Evolutionary conservation across 1,140 invertebrate species (phyloP).

Genomic region (Leptestheria dahalacensis): DNA sequence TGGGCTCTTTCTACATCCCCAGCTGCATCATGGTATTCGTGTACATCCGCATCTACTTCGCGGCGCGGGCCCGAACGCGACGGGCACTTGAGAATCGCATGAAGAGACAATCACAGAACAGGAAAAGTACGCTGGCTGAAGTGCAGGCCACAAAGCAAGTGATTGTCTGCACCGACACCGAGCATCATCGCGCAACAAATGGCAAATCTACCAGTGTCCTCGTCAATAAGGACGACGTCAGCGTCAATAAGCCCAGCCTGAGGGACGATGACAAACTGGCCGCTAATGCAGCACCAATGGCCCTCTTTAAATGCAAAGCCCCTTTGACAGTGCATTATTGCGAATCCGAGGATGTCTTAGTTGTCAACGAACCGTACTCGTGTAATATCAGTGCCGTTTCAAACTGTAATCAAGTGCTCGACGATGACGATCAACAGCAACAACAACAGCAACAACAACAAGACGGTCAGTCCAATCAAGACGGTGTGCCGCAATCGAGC

Average conservation of each 20-base stretch:
- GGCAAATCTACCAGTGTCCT: background rate
- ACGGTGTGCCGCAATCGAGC: too few species aligned
- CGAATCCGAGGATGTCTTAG: background rate
- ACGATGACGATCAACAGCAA: background rate
- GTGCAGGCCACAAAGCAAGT: background rate
- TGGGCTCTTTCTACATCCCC: conserved; percentile 97
- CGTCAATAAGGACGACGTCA: background rate
- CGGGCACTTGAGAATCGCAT: conserved; percentile 59
- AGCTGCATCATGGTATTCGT: conserved; percentile 98
- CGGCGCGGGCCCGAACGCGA: conserved; percentile 76
- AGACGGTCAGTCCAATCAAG: background rate
- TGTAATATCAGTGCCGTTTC: background rate
- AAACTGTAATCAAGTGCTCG: background rate
- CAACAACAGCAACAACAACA: background rate
- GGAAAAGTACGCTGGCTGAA: conserved; percentile 14
- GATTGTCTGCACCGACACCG: background rate
- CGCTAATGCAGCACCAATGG: too few species aligned
- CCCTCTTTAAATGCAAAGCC: background rate
- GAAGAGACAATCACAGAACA: conserved; percentile 35
- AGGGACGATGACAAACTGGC: too few species aligned
- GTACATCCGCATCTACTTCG: conserved; percentile 96
- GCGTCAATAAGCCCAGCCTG: too few species aligned
- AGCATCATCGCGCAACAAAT: background rate
- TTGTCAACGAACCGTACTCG: background rate
- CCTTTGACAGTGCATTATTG: background rate